Base-by-base conservation (phyloP, 2,113 vertebrate species). In the Litocranius walleri region DNA sequence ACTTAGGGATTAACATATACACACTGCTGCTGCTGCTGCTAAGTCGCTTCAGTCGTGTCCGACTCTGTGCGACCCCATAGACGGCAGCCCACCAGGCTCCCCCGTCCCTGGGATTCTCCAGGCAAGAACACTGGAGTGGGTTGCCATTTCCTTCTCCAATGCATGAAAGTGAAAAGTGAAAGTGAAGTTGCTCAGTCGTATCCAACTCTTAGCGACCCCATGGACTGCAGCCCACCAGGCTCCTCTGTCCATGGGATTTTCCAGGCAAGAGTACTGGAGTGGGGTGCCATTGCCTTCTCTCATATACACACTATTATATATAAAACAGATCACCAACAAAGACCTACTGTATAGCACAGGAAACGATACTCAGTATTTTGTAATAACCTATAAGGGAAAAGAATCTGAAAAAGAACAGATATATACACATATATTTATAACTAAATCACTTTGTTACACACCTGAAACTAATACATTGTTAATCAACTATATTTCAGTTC, bases 1-100 rank as follows among this genome's bases (percentile, higher is more conserved):
- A 48, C 3, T 17, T 48, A 30, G 29, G 29, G 45, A 21, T 50
- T 33, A 50, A 81, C 27, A 80, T 10, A 80, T 3, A 80, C 45
- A 30, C 45, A 33, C 45, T 61, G 59, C 29, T 30, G 59, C 59
- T 30, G 45, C 45, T 48, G 45, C 45, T 48, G 45, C 59, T 62
- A 3, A 30, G 29, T 62, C 29, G 0, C 61, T 30, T 6, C 61
- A 62, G 61, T 30, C 61, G 6, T 30, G 29, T 15, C 13, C 6
- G 0, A 62, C 59, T 62, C 29, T 62, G 13, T 30, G 61, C 0
- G 0, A 13, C 2, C 29, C 29, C 61, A 15, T 0, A 6, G 61
- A 62, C 0, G 1, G 29, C 61, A 62, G 29, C 61, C 6, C 27
- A 62, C 29, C 61, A 30, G 61, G 61, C 29, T 30, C 61, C 61